These are phyloP conservation scores for Nasonia giraulti DNA, from an alignment of 1,140 invertebrate species.

Conservation along the genomic window DNA sequence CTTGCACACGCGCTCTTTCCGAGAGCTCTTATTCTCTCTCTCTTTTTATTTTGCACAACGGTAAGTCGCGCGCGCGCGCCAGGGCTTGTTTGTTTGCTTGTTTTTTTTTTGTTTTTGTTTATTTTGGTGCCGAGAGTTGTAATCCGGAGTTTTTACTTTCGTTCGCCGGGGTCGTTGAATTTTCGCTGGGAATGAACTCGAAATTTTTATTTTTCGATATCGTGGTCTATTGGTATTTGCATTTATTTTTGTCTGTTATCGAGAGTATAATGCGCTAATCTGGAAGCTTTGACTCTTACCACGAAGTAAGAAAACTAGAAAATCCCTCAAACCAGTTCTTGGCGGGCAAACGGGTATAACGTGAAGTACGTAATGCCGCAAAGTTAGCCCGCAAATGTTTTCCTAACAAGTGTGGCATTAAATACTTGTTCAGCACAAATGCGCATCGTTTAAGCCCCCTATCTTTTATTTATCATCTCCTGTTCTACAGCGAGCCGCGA, in stretches of 20 bases:
- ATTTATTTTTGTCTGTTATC: not conserved
- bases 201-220: not conserved
- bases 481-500: too few relatives aligned
- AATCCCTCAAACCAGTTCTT: not conserved
- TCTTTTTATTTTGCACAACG: not conserved
- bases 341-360: not conserved
- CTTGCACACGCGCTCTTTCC: constrained; percentile 55
- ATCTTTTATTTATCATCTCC: too few relatives aligned
- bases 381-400: not conserved
- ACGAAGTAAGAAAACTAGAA: not conserved
- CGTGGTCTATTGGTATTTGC: not conserved
- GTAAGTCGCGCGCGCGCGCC: not conserved
- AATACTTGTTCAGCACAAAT: not conserved
- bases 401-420: not conserved
- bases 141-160: not conserved
- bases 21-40: constrained; percentile 7
- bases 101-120: not conserved
- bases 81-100: not conserved
- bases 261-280: not conserved
- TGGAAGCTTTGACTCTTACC: not conserved
- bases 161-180: not conserved
- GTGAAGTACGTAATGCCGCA: not conserved
- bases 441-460: not conserved
- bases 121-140: not conserved
- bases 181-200: not conserved